These are phyloP conservation scores for Rhyzopertha dominica DNA, from an alignment of 1,140 invertebrate species.

Conservation along the genomic window DNA sequence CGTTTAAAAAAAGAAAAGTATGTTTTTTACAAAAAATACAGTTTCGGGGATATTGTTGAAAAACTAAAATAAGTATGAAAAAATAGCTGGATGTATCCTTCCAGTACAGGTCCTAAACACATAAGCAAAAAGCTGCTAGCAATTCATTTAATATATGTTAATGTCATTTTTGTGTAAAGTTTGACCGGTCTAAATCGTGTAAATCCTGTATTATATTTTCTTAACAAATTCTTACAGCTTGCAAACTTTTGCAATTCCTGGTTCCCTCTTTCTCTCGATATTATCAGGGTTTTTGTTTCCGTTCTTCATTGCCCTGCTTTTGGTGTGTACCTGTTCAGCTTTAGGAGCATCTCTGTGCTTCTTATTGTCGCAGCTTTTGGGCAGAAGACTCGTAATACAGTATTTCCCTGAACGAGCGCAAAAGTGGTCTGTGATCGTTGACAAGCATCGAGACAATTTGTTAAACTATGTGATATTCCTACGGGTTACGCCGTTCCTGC, in stretches of 20 bases:
- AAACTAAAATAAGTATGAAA: too few species aligned
- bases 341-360: conserved; percentile 95
- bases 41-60: too few species aligned
- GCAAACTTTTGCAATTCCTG: conserved; percentile 99
- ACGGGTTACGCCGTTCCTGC: conserved; percentile 94
- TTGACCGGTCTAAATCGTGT: too few species aligned
- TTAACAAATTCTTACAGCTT: conserved; percentile 66
- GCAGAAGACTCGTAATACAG: conserved; percentile 75
- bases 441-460: conserved; percentile 81
- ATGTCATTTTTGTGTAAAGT: too few species aligned
- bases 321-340: conserved; percentile 96
- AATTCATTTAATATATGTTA: not conserved
- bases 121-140: too few species aligned
- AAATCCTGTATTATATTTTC: too few species aligned
- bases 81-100: too few species aligned
- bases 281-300: conserved; percentile 96
- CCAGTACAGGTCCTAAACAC: too few species aligned
- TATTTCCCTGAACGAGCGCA: conserved; percentile 86
- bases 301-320: conserved; percentile 79
- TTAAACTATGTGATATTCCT: conserved; percentile 95
- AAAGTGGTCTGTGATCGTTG: conserved; percentile 79
- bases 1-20: too few species aligned
- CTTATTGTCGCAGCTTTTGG: conserved; percentile 83
- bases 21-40: too few species aligned
- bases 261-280: conserved; percentile 96